Conservation (phyloP, 2,797 vertebrate genomes). For the Limnodromus scolopaceus region DNA sequence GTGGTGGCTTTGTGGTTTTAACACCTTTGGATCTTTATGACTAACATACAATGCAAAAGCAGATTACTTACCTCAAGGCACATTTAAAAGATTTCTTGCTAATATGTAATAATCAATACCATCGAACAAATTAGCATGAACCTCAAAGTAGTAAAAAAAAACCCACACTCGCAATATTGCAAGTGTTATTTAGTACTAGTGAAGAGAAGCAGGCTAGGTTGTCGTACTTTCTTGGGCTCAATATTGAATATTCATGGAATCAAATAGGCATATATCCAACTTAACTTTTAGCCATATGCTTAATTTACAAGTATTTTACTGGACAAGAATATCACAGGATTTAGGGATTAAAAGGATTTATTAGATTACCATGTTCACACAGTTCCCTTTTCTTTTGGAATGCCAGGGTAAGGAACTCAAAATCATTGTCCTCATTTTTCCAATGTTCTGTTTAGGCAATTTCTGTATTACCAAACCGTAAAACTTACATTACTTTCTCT, state of each 20-base stretch:
- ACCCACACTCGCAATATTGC: neutral
- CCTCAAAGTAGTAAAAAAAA: neutral
- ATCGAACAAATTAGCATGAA: neutral
- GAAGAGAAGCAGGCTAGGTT: neutral
- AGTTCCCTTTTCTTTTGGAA: neutral
- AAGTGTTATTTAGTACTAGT: neutral
- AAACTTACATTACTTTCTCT: neutral
- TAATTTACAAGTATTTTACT: neutral
- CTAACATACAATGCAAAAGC: neutral
- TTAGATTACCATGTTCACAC: neutral
- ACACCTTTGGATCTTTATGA: neutral
- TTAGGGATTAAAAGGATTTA: neutral
- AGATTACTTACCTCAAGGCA: neutral
- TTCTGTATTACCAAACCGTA: neutral
- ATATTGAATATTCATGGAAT: neutral
- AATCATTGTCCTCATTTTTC: neutral
- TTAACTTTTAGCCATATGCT: neutral
- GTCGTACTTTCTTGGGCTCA: neutral
- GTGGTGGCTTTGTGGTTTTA: neutral
- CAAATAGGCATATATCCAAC: neutral
- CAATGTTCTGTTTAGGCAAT: rapidly evolving
- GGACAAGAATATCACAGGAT: neutral
- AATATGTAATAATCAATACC: neutral
- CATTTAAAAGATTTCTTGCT: neutral
- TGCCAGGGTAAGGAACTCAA: neutral